Conservation (phyloP, 2,888 invertebrate species). For the Megalurothrips usitatus region DNA sequence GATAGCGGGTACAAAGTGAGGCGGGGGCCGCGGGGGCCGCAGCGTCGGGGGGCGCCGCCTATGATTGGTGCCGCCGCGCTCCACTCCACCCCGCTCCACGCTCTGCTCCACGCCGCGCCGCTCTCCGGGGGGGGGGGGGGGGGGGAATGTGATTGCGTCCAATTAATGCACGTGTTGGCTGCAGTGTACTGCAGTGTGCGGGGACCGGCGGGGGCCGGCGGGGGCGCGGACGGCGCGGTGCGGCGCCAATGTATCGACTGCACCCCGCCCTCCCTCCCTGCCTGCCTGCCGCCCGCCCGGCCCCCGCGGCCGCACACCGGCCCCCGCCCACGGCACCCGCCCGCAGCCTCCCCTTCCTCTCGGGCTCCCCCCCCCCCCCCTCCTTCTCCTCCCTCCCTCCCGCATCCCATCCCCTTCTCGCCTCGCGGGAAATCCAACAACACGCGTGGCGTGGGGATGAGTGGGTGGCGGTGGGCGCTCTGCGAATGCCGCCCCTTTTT, state of each 20-base stretch:
- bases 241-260: constrained; percentile 17
- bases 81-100: too few relatives aligned
- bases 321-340: constrained; percentile 19
- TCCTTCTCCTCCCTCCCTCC: background rate
- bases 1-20: too few relatives aligned
- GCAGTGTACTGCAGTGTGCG: background rate
- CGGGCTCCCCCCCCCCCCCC: background rate
- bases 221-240: constrained; percentile 4
- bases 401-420: background rate
- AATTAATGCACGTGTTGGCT: too few relatives aligned
- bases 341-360: constrained; percentile 12
- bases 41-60: too few relatives aligned
- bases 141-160: too few relatives aligned
- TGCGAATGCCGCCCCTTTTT: background rate
- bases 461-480: background rate
- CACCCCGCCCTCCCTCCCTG: background rate
- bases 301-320: constrained; percentile 14
- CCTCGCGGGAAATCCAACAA: constrained; percentile 20
- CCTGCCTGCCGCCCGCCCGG: background rate
- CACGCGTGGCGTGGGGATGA: constrained; percentile 2
- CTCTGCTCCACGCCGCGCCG: too few relatives aligned
- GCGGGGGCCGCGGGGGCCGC: too few relatives aligned
- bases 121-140: too few relatives aligned
- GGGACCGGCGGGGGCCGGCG: background rate
- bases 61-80: too few relatives aligned